Evolutionary conservation across 1,140 invertebrate species (phyloP), one percentile per base, ranked within the genome.

Genomic region (Mesaphorura yosii): DNA sequence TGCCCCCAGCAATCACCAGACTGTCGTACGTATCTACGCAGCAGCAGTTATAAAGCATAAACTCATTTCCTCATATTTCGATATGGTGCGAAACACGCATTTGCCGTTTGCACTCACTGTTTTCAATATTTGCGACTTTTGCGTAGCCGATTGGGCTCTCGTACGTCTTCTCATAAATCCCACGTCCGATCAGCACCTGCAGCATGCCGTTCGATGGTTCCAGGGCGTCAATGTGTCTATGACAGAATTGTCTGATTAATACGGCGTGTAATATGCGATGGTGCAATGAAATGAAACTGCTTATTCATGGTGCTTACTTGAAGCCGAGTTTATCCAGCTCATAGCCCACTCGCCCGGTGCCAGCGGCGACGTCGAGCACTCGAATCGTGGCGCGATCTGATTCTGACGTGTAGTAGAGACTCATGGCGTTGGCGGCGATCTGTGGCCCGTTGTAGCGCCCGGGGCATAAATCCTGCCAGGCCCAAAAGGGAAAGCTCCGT

Each of bases 21-120:
- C 57, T 57, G 50, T 72, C 70, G 48, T 73, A 73, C 1, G 47
- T 53, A 53, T 66, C 70, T 71, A 60, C 34, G 62, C 52, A 54
- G 57, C 14, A 45, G 14, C 27, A n/a, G 39, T 20, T 15, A 48
- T 15, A 58, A 42, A 34, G 20, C 27, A 34, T 20, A 17, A 49
- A 34, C 25, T 7, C 7, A 42, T 42, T 42, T n/a, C n/a, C n/a
- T n/a, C n/a, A n/a, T n/a, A n/a, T n/a, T n/a, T n/a, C n/a, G n/a
- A n/a, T n/a, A n/a, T n/a, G n/a, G n/a, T n/a, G n/a, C n/a, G n/a
- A n/a, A n/a, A n/a, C n/a, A n/a, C n/a, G n/a, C n/a, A n/a, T n/a
- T n/a, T n/a, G n/a, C n/a, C n/a, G n/a, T n/a, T n/a, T n/a, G n/a
- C n/a, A n/a, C n/a, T n/a, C n/a, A n/a, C n/a, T n/a, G n/a, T n/a